Percentiles rank a stretch among this genome's conserved stretches.
Evolutionary conservation across 2,888 invertebrate genomes (phyloP).

Genomic region (Gymnosoma rotundatum): DNA sequence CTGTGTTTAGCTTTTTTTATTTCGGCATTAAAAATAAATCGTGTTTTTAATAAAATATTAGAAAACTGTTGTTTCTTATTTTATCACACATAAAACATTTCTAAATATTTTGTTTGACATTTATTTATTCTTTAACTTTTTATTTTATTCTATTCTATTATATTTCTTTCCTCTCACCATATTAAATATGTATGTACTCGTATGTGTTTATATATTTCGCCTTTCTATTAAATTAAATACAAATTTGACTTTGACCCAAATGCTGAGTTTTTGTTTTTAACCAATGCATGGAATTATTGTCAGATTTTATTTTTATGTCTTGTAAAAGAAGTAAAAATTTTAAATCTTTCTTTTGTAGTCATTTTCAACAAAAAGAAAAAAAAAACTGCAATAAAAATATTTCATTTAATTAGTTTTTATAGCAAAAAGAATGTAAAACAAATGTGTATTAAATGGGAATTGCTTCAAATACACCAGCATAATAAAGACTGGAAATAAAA

Average conservation of each 20-base stretch:
- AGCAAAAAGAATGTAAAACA: constrained; percentile 24
- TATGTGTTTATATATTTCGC: background rate
- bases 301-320: background rate
- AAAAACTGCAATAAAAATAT: constrained; percentile 47
- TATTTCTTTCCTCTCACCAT: background rate
- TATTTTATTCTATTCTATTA: constrained; percentile 24
- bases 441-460: constrained; percentile 13
- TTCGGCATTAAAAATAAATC: too few relatives aligned
- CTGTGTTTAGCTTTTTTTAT: too few relatives aligned
- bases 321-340: constrained; percentile 33
- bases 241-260: constrained; percentile 69
- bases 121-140: background rate
- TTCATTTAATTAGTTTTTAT: constrained; percentile 53
- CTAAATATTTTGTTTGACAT: constrained; percentile 51
- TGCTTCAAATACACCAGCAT: background rate
- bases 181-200: background rate
- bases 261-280: constrained; percentile 14
- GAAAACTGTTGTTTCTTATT: too few relatives aligned
- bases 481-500: background rate
- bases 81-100: constrained; percentile 49
- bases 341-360: constrained; percentile 37
- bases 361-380: background rate
- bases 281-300: background rate
- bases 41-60: too few relatives aligned
- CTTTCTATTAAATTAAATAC: constrained; percentile 61